Conservation (phyloP, 2,888 invertebrate species). For the Andrena marginata region DNA sequence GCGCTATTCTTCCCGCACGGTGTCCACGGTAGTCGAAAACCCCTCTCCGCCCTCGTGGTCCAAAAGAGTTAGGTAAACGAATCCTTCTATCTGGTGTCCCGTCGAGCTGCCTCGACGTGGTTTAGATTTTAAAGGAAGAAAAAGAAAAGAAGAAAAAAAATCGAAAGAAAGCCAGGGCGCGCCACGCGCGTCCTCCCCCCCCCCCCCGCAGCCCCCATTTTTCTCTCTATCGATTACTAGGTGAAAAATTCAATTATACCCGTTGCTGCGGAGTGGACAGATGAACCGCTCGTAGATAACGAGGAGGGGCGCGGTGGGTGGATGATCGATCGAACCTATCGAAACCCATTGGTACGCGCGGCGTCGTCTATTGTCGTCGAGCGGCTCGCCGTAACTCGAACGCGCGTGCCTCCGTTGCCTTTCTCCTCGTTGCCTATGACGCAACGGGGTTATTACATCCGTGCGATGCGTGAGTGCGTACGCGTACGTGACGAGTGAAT, state of each 20-base stretch:
- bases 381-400: not conserved
- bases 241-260: slow-evolving; percentile 58
- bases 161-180: slow-evolving; percentile 20
- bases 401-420: not conserved
- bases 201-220: slow-evolving; percentile 12
- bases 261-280: slow-evolving; percentile 52
- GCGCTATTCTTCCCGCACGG: slow-evolving; percentile 22
- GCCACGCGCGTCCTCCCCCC: slow-evolving; percentile 33
- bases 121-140: slow-evolving; percentile 27
- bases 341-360: not conserved
- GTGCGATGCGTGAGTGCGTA: slow-evolving; percentile 40
- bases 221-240: slow-evolving; percentile 64
- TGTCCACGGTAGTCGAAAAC: slow-evolving; percentile 46
- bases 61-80: slow-evolving; percentile 66
- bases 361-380: not conserved
- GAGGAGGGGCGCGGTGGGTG: slow-evolving; percentile 16
- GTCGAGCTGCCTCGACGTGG: slow-evolving; percentile 41
- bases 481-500: slow-evolving; percentile 66
- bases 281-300: slow-evolving; percentile 45
- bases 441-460: slow-evolving; percentile 53
- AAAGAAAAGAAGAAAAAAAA: slow-evolving; percentile 5
- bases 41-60: slow-evolving; percentile 53
- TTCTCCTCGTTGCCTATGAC: slow-evolving; percentile 62
- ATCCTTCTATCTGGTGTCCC: slow-evolving; percentile 55
- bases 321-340: slow-evolving; percentile 8